These are phyloP conservation scores for Neosilurus mollespiculum DNA, from an alignment of 2,797 vertebrate species.

Conservation along the genomic window DNA sequence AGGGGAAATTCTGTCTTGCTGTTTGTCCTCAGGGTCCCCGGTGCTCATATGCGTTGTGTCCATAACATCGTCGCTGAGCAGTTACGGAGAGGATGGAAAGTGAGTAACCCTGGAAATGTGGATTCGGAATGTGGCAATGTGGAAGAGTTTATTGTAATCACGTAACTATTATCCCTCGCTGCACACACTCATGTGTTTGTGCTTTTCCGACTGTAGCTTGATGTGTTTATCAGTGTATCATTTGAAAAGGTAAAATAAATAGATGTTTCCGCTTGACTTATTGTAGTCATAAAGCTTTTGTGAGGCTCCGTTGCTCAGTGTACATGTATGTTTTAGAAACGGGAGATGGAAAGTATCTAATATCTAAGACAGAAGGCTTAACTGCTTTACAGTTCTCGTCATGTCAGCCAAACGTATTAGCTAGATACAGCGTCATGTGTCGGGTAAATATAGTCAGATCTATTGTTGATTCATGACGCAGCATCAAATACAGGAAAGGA, in stretches of 20 bases:
- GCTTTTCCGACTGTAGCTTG: neutral
- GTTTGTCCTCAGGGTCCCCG: constrained; percentile 78
- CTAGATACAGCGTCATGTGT: neutral
- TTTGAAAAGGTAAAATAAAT: constrained; percentile 8
- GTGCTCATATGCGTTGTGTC: constrained; percentile 87
- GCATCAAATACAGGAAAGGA: neutral
- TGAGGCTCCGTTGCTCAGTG: neutral
- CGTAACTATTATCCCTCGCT: neutral
- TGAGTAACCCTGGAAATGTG: constrained; percentile 68
- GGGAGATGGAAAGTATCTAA: constrained; percentile 1
- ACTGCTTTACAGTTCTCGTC: neutral
- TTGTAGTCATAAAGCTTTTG: neutral
- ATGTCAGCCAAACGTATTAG: constrained; percentile 17
- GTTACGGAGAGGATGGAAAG: constrained; percentile 87
- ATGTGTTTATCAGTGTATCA: neutral
- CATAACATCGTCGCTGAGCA: constrained; percentile 77
- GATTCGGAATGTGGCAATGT: neutral
- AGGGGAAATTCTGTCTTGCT: neutral
- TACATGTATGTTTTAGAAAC: constrained; percentile 4
- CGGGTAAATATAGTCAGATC: neutral
- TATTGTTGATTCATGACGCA: neutral
- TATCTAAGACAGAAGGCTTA: constrained; percentile 24
- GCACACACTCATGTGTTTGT: neutral
- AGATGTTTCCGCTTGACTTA: neutral
- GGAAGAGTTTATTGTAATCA: constrained; percentile 1